Evolutionary conservation across 2,797 vertebrate species (phyloP).

Genomic region (Euphonia xanthogaster): DNA sequence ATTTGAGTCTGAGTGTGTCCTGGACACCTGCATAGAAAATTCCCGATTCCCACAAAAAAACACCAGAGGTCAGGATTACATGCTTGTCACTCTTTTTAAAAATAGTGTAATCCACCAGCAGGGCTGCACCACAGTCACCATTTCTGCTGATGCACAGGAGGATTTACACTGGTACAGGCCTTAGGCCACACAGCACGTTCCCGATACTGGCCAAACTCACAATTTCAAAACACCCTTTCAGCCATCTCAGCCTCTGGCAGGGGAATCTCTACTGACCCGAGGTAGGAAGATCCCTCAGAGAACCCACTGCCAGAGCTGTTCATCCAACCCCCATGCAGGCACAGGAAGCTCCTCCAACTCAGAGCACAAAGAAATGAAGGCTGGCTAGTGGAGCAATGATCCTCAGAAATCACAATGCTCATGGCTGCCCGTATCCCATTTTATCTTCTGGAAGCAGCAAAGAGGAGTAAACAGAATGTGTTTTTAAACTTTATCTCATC

Average conservation of each 20-base stretch:
- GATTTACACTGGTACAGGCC: not conserved
- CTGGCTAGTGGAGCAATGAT: not conserved
- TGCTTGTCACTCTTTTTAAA: not conserved
- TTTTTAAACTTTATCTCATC: not conserved
- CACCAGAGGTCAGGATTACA: not conserved
- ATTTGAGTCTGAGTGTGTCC: not conserved
- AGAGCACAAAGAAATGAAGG: not conserved
- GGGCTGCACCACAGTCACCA: not conserved
- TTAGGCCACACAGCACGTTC: rapidly evolving
- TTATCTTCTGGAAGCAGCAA: not conserved
- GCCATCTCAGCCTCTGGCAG: not conserved
- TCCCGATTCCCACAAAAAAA: not conserved
- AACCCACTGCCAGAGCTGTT: not conserved
- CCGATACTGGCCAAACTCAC: not conserved
- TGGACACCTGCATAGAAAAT: not conserved
- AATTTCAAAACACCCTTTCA: not conserved
- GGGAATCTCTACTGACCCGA: not conserved
- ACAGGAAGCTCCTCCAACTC: not conserved
- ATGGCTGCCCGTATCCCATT: not conserved
- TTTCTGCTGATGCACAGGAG: not conserved
- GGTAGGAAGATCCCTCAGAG: not conserved
- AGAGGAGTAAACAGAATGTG: not conserved
- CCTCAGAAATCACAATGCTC: not conserved
- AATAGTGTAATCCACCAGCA: not conserved
- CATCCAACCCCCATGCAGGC: not conserved